phyloP scores from a whole-genome alignment of 2,888 invertebrate species.

The Lithophane ornitopus region DNA sequence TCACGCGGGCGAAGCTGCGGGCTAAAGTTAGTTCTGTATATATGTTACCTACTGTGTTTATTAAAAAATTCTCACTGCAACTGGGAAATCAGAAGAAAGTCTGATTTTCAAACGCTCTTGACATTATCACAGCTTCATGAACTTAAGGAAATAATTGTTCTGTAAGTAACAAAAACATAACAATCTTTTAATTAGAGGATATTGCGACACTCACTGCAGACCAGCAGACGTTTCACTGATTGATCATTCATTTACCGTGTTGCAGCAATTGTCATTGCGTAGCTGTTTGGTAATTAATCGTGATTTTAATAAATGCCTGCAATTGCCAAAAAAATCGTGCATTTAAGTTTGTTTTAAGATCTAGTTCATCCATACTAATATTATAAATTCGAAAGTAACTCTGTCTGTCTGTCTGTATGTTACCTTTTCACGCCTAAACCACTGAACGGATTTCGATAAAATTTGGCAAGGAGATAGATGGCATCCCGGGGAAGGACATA shows the following conservation, averaged over 20 bases:
- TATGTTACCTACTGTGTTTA: too few species aligned
- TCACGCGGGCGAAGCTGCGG: too few species aligned
- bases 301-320: conserved; percentile 26
- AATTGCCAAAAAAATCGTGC: neutral
- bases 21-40: too few species aligned
- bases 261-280: conserved; percentile 36
- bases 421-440: too few species aligned
- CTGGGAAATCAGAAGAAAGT: neutral
- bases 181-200: conserved; percentile 29
- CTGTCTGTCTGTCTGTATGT: too few species aligned
- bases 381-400: too few species aligned
- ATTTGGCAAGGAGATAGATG: too few species aligned
- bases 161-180: conserved; percentile 10
- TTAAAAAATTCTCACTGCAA: neutral
- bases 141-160: neutral
- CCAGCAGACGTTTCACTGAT: conserved; percentile 5
- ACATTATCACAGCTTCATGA: neutral
- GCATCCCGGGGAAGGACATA: too few species aligned
- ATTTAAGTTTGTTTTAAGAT: neutral
- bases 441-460: too few species aligned
- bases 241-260: conserved; percentile 32
- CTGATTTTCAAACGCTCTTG: neutral
- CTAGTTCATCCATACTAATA: too few species aligned
- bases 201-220: conserved; percentile 24
- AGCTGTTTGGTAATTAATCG: conserved; percentile 29